A percentile compares a stretch with the other conserved stretches of the same genome.
Conservation (phyloP, 2,888 invertebrate species). For the Tetheella fluctuosa region DNA sequence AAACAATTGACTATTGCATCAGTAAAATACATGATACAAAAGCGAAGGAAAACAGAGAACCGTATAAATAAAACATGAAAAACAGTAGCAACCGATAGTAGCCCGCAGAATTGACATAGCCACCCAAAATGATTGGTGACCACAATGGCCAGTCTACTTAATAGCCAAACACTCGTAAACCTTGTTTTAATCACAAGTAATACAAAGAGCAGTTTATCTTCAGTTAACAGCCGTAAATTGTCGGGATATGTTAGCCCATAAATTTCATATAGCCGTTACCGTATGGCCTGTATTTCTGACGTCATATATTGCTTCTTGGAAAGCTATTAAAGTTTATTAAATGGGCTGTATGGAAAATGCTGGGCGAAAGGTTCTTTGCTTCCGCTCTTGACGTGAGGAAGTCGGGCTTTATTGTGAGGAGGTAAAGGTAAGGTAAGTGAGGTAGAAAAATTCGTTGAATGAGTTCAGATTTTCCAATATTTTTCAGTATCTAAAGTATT, state of each 20-base stretch:
- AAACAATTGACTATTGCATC: no score
- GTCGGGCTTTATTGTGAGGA: no score
- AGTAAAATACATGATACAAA: neutral
- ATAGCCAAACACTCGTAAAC: neutral
- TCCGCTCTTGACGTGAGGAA: neutral
- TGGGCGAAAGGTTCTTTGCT: neutral
- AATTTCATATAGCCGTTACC: neutral
- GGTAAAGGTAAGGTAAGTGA: no score
- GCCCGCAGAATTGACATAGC: neutral
- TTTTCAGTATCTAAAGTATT: no score
- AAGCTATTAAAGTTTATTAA: constrained; percentile 3
- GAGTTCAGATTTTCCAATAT: no score
- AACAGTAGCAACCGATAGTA: neutral
- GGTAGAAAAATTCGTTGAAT: no score
- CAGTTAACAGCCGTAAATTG: constrained; percentile 12
- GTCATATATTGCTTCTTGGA: constrained; percentile 2
- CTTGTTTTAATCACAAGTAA: constrained; percentile 11
- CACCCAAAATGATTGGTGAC: neutral
- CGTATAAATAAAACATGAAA: neutral
- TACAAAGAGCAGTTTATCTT: constrained; percentile 8
- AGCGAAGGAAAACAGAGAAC: neutral
- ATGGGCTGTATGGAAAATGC: neutral
- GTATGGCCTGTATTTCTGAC: constrained; percentile 1
- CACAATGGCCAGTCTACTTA: neutral
- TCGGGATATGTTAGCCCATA: constrained; percentile 2